phyloP scores from a whole-genome alignment of 2,888 invertebrate species.

The Oscheius myriophilus region DNA sequence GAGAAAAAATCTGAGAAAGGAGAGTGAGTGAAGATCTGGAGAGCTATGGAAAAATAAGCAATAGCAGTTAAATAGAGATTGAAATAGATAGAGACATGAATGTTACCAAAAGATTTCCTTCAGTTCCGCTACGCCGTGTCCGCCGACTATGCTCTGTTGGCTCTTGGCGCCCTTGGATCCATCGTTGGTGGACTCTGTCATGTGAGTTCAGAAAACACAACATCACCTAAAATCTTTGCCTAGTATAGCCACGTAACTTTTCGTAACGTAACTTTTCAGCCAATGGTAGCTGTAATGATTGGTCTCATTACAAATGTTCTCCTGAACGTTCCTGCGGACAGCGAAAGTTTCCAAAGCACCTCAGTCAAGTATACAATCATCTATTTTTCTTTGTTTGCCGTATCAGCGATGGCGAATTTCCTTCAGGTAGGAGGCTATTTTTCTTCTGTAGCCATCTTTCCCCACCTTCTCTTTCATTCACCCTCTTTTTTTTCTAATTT shows the following conservation, averaged over 20 bases:
- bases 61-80: too few species aligned
- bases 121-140: slow-evolving; percentile 45
- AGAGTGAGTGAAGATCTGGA: too few species aligned
- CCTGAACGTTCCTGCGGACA: slow-evolving; percentile 24
- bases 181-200: slow-evolving; percentile 26
- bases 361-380: slow-evolving; percentile 45
- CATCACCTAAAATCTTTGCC: too few species aligned
- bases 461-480: too few species aligned
- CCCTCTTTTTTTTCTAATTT: too few species aligned
- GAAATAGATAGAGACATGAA: too few species aligned
- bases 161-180: slow-evolving; percentile 35
- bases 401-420: slow-evolving; percentile 36
- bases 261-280: too few species aligned
- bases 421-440: slow-evolving; percentile 41
- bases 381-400: slow-evolving; percentile 41
- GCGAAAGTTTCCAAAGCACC: slow-evolving; percentile 16
- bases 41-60: too few species aligned
- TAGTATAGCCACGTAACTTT: too few species aligned
- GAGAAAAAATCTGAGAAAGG: too few species aligned
- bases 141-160: slow-evolving; percentile 33
- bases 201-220: slow-evolving; percentile 7
- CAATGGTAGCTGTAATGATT: slow-evolving; percentile 41
- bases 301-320: slow-evolving; percentile 43
- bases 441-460: too few species aligned
- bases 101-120: too few species aligned